Evolutionary conservation across 1,140 invertebrate genomes (phyloP).

Genomic region (Hestina assimilis): DNA sequence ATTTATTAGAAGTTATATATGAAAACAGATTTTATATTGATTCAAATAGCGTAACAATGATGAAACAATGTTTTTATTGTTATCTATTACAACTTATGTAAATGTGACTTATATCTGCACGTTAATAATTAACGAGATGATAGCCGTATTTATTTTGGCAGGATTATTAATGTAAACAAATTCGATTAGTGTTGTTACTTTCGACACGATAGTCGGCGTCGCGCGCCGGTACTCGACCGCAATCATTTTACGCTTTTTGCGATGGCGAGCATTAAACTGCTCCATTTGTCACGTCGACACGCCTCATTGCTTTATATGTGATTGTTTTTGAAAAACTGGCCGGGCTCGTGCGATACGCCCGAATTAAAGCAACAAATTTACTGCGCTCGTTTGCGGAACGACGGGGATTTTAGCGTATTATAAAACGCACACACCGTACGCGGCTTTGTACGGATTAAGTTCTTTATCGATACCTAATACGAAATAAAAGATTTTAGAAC

Average conservation of each 20-base stretch:
- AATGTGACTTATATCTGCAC: neutral
- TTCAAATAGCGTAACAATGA: too few relatives aligned
- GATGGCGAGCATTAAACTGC: conserved; percentile 29
- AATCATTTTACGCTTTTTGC: conserved; percentile 38
- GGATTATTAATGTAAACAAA: neutral
- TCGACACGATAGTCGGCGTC: conserved; percentile 5
- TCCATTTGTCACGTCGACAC: conserved; percentile 52
- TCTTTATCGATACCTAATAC: conserved; percentile 7
- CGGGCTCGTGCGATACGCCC: conserved; percentile 35
- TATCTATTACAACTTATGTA: too few relatives aligned
- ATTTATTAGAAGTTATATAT: too few relatives aligned
- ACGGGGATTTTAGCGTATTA: conserved; percentile 29
- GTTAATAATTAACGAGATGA: neutral
- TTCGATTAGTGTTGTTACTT: neutral
- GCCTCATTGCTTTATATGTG: conserved; percentile 61
- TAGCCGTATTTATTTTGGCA: neutral
- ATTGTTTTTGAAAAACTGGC: conserved; percentile 67
- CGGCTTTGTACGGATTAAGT: conserved; percentile 12
- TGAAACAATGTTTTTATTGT: too few relatives aligned
- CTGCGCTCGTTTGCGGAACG: conserved; percentile 44
- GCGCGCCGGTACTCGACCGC: conserved; percentile 31
- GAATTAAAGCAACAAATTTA: conserved; percentile 60
- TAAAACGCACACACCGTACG: conserved; percentile 9
- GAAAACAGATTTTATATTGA: too few relatives aligned
- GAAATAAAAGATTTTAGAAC: conserved; percentile 3